Evolutionary conservation across 2,888 invertebrate species (phyloP), one percentile per base, ranked within the genome.

Genomic region (Tachina grossa): DNA sequence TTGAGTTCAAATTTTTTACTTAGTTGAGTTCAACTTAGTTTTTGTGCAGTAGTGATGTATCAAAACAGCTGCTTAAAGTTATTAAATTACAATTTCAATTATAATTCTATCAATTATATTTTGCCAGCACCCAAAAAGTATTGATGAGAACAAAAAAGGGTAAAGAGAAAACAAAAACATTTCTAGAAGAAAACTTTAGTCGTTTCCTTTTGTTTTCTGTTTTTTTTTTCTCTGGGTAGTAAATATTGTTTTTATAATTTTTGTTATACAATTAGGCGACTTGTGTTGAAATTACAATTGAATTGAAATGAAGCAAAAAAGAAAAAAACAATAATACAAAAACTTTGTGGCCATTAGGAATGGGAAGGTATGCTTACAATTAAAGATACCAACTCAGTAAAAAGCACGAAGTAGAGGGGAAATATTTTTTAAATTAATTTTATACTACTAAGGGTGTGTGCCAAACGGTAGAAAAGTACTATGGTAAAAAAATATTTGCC

Each of bases 71-170:
- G 85, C 71, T 83, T 76, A 65, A 80, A 83, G 76, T 79, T 85
- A 85, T 85, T 85, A 85, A 83, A 85, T 83, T 76, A 83, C 85
- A 85, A 85, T 85, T 79, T 85, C 85, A 85, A 85, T 85, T 85
- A 85, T 83, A 83, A 83, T 82, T 83, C 83, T 85, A 85, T 85
- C 82, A 85, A 85, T 85, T 79, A 72, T 79, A 79, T 76, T 85
- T 41, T 63, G 53, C 61, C 61, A 66, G 45, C 76, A 69, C 39
- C 51, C 57, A 57, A 74, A 65, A 65, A 53, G 16, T 49, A 83
- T 66, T 79, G 79, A 76, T 72, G 39, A 76, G 72, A 22, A 63
- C 66, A 63, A 51, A 63, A 51, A 55, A 51, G 43, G 13, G 13
- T n/a, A 10, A 1, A 53, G 66, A 59, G 61, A 61, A 49, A 22